Evolutionary conservation across 2,113 vertebrate genomes (phyloP).

Genomic region (Fukomys damarensis): DNA sequence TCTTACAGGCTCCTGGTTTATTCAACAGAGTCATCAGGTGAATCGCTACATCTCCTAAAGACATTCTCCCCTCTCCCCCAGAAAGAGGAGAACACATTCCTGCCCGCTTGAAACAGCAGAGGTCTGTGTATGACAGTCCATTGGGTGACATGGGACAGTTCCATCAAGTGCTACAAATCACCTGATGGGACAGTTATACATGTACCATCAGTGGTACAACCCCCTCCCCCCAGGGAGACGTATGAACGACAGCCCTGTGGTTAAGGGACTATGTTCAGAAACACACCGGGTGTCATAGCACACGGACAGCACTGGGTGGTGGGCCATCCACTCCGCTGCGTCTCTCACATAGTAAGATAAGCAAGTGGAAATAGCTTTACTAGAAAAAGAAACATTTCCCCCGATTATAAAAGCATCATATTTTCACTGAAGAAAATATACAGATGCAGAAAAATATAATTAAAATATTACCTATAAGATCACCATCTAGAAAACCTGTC

Average conservation of each 20-base stretch:
- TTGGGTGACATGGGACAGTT: neutral
- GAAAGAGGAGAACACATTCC: neutral
- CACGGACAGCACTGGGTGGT: neutral
- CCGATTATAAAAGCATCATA: neutral
- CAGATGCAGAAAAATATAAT: conserved; percentile 8
- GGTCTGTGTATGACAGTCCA: neutral
- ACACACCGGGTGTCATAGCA: neutral
- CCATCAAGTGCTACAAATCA: neutral
- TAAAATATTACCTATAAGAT: neutral
- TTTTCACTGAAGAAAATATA: conserved; percentile 29
- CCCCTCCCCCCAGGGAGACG: neutral
- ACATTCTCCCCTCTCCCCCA: neutral
- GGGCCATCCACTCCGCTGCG: neutral
- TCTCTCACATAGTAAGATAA: neutral
- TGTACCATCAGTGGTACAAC: neutral
- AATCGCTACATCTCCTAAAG: neutral
- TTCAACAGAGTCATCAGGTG: neutral
- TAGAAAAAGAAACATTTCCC: neutral
- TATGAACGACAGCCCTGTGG: neutral
- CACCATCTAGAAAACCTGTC: conserved; percentile 7
- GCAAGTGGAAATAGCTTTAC: neutral
- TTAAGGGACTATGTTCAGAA: neutral
- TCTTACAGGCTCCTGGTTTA: conserved; percentile 26
- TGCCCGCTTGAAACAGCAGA: neutral
- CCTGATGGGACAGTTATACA: neutral